Conservation (phyloP, 1,140 invertebrate genomes). For the Neotoxoptera formosana region DNA sequence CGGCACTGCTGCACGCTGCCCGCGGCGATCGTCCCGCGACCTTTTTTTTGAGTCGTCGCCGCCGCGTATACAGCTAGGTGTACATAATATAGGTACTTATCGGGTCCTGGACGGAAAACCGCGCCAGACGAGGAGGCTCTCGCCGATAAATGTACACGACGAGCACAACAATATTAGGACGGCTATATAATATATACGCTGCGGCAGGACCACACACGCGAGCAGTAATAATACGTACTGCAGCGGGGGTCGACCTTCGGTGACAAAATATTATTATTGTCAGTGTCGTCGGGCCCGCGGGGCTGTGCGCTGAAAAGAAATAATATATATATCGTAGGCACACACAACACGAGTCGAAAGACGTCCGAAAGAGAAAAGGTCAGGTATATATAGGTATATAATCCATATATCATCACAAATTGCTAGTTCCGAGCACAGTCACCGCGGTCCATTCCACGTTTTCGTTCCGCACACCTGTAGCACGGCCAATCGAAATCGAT, state of each 20-base stretch:
- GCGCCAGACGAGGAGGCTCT: no score
- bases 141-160: no score
- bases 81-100: not conserved
- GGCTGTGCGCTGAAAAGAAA: no score
- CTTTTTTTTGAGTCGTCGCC: not conserved
- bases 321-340: no score
- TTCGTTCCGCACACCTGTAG: not conserved
- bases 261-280: constrained; percentile 1
- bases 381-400: not conserved
- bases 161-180: not conserved
- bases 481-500: not conserved
- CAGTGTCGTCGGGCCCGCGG: no score
- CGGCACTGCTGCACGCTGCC: not conserved
- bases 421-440: not conserved
- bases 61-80: no score
- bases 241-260: not conserved
- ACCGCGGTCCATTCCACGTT: no score
- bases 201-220: not conserved
- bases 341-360: not conserved
- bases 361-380: not conserved
- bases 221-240: not conserved
- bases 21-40: not conserved
- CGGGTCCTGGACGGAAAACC: not conserved
- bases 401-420: not conserved
- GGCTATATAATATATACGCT: not conserved